These are phyloP conservation scores for Leuciscus waleckii DNA, from an alignment of 2,797 vertebrate genomes.

Conservation along the genomic window DNA sequence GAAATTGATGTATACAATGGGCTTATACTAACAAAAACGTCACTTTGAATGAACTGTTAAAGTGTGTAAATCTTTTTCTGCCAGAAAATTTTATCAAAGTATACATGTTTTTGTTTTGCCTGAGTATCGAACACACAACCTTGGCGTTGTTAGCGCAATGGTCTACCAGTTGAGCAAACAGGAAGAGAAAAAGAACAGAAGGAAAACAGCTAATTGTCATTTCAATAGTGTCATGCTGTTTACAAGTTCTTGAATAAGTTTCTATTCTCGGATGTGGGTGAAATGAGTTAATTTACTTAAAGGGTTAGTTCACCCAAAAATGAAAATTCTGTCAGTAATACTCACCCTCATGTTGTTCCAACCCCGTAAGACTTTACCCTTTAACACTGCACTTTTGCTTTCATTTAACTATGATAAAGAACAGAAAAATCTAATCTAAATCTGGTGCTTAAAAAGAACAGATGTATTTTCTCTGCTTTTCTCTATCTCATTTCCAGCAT, in stretches of 20 bases:
- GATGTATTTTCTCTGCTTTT: slow-evolving; percentile 51
- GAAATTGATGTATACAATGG: slow-evolving; percentile 64
- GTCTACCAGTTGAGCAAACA: background rate
- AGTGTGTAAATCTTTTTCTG: background rate
- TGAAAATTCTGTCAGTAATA: too few species aligned
- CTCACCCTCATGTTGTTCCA: too few species aligned
- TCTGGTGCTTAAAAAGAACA: slow-evolving; percentile 58
- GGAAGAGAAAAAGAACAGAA: background rate
- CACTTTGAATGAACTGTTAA: background rate
- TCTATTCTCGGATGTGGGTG: slow-evolving; percentile 50
- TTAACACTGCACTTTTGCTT: slow-evolving; percentile 50
- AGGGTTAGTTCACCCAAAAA: too few species aligned
- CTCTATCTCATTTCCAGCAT: slow-evolving; percentile 41
- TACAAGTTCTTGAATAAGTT: slow-evolving; percentile 43
- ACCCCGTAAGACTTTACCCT: too few species aligned
- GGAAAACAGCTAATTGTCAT: slow-evolving; percentile 19
- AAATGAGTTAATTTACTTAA: slow-evolving; percentile 58
- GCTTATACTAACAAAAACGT: background rate
- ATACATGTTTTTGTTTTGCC: background rate
- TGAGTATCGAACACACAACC: background rate
- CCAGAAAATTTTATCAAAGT: background rate
- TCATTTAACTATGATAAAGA: slow-evolving; percentile 54
- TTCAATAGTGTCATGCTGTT: slow-evolving; percentile 32
- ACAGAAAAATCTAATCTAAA: slow-evolving; percentile 52
- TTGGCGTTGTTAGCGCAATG: background rate